Base-by-base conservation (phyloP, 2,113 vertebrate species). In the Speoplatyrhinus poulsoni region DNA sequence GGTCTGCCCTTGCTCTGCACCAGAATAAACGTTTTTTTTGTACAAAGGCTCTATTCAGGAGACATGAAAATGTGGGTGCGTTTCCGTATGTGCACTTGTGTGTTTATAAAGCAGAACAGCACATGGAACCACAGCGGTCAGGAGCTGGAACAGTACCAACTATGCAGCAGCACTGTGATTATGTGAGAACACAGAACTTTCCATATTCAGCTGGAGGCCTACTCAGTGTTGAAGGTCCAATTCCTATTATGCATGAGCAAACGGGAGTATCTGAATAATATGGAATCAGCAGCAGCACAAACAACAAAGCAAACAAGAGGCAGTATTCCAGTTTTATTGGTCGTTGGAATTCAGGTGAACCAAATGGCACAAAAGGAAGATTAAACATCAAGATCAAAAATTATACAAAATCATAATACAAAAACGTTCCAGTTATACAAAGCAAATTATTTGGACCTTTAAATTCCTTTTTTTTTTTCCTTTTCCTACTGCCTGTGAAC, bases 361-460 rank as follows among this genome's bases (percentile, higher is more conserved):
- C 95, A 96, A 41, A 97, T 95, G 95, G 95, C 95, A 97, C 94
- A 88, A 93, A 91, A 94, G 94, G 94, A 94, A 92, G 92, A 95
- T 93, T 85, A 93, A 91, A 92, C 86, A 88, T 91, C 90, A 90
- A 92, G 92, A 93, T 92, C 85, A 91, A 93, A 88, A 83, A 93
- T 93, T 73, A 91, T 89, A 93, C 85, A 90, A 90, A 91, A 85
- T 79, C 82, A 87, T 85, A 83, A 88, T 87, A 89, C 81, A 87
- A 81, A 93, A 94, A 91, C 88, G 70, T 90, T 90, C 89, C 89
- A 91, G 88, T 88, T 92, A 90, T 87, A 89, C 87, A 89, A 93
- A 93, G 87, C 88, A 90, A 89, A 89, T 88, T 70, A 86, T 82
- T 87, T 87, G 88, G 89, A 91, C 78, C 83, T 83, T 69, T 49